Conservation (phyloP, 1,140 invertebrate species). For the Carposina sasakii region DNA sequence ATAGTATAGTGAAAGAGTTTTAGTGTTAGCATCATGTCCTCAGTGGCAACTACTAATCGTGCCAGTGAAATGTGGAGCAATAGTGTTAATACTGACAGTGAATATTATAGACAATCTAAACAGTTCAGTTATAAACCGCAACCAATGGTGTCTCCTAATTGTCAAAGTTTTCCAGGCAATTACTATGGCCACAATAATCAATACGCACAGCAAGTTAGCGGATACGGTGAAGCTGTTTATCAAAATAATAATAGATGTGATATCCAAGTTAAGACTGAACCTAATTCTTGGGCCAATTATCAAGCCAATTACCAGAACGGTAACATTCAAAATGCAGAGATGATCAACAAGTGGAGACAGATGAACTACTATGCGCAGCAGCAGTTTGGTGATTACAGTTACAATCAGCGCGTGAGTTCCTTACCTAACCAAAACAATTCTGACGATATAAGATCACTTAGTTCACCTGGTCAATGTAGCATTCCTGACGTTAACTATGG, state of each 20-base stretch:
- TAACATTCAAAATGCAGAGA: conserved; percentile 39
- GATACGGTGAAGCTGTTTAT: conserved; percentile 26
- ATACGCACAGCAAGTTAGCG: conserved; percentile 30
- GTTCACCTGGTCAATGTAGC: conserved; percentile 50
- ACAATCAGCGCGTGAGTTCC: conserved; percentile 30
- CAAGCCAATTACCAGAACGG: conserved; percentile 29
- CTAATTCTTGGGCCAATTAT: conserved; percentile 45
- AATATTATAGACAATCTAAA: conserved; percentile 38
- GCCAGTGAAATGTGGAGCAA: conserved; percentile 58
- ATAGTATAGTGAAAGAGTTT: conserved; percentile 27
- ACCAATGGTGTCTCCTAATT: conserved; percentile 20
- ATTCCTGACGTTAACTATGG: conserved; percentile 48
- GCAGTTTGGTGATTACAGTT: conserved; percentile 33
- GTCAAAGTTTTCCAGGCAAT: conserved; percentile 3
- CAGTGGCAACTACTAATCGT: conserved; percentile 45
- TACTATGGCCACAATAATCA: conserved; percentile 42
- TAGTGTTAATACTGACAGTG: conserved; percentile 38
- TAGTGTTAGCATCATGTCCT: conserved; percentile 40
- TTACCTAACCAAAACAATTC: conserved; percentile 15
- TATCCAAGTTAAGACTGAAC: conserved; percentile 45
- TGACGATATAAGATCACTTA: conserved; percentile 36
- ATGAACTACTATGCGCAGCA: conserved; percentile 40
- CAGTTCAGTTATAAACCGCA: conserved; percentile 39
- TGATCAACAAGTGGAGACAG: conserved; percentile 50
- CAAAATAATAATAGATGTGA: conserved; percentile 22